A percentile compares a stretch with the other conserved stretches of the same genome.
phyloP scores from a whole-genome alignment of 2,797 vertebrate species.

The Aselliscus stoliczkanus region DNA sequence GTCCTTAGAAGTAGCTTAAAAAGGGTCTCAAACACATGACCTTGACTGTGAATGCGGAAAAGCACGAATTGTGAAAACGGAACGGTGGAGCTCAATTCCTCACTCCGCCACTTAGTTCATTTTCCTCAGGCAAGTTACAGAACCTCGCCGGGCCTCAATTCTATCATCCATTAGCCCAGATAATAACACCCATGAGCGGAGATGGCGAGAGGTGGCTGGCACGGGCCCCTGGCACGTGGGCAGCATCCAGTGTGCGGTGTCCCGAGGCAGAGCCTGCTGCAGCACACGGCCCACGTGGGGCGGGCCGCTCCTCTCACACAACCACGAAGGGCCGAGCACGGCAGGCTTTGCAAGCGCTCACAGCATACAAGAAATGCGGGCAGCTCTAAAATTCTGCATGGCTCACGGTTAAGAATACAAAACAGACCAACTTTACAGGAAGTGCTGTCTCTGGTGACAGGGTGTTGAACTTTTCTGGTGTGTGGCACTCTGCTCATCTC shows the following conservation, averaged over 20 bases:
- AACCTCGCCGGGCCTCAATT: not conserved
- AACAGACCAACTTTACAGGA: not conserved
- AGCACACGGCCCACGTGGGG: not conserved
- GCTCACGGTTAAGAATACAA: not conserved
- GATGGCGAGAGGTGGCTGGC: fast-evolving
- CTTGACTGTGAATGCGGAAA: not conserved
- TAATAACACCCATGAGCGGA: fast-evolving
- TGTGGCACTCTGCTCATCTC: not conserved
- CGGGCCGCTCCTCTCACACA: not conserved
- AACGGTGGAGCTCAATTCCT: not conserved
- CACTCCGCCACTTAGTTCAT: not conserved
- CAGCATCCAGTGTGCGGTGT: fast-evolving
- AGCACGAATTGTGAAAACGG: not conserved
- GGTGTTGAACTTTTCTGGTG: not conserved
- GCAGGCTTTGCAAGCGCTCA: not conserved
- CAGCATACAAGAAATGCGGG: fast-evolving
- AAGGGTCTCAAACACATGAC: not conserved
- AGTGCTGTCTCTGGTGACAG: not conserved
- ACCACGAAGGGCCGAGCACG: not conserved
- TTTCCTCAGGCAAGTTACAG: not conserved
- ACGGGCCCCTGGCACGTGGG: fast-evolving
- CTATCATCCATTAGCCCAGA: not conserved
- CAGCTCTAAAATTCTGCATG: not conserved
- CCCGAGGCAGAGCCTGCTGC: not conserved
- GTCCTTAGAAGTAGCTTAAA: not conserved